Evolutionary conservation across 2,797 vertebrate species (phyloP), one percentile per base, ranked within the genome.

Genomic region (Scleropages formosus): DNA sequence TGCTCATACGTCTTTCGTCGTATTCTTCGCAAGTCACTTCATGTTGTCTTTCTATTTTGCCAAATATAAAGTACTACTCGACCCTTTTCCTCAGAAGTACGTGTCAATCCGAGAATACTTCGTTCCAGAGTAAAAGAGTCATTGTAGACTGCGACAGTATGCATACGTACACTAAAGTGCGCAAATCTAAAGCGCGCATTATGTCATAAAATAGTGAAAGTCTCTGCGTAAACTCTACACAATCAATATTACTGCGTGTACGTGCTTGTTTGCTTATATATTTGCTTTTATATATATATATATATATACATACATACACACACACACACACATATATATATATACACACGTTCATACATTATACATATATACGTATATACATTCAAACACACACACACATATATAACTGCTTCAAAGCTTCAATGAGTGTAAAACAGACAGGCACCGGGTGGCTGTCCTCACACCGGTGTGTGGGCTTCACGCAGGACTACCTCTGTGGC

Each of bases 51-150:
- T 61, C 56, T 72, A 56, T 46, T 82, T 85, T 87, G 84, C 88
- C 85, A 87, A 88, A 90, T 88, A 88, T 88, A 88, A 78, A 81
- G 78, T 9, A 70, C 53, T 85, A 84, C 82, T 85, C 84, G 85
- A 84, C 85, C 82, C 78, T 83, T 88, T 87, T 84, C 84, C 89
- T 89, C 87, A 88, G 66, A 85, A 79, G 24, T 68, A 49, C 81
- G 81, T 78, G 74, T 78, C 83, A 85, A 79, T 39, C 31, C 81
- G 70, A 24, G 82, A 80, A 78, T 77, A 81, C 70, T 78, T 81
- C 51, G 76, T 80, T 79, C 80, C 67, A 66, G 75, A 77, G 77
- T 77, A 56, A 69, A 39, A 39, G 6, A 39, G 31, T 39, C 31
- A 39, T 39, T 2, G 31, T 6, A 6, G 31, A 6, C 31, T 39